Percentiles rank a stretch among this genome's conserved stretches.
Evolutionary conservation across 2,797 vertebrate species (phyloP).

Genomic region (Antrozous pallidus): DNA sequence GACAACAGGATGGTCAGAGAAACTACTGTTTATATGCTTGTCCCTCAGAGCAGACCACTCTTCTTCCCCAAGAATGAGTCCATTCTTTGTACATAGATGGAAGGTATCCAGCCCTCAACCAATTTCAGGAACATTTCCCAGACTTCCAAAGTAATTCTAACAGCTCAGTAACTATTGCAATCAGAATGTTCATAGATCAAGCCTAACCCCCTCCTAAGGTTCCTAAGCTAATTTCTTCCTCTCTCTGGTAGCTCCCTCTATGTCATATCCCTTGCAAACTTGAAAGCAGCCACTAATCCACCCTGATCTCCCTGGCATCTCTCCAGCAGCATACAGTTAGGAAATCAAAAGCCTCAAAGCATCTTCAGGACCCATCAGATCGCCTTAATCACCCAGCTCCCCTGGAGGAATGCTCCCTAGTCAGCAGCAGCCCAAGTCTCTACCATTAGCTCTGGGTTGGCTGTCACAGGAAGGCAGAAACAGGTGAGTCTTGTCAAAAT

Average conservation of each 20-base stretch:
- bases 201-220: neutral
- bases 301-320: neutral
- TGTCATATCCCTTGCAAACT: neutral
- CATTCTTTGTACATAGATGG: neutral
- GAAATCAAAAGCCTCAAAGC: neutral
- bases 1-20: neutral
- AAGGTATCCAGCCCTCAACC: slow-evolving; percentile 15
- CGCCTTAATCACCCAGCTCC: neutral
- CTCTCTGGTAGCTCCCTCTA: neutral
- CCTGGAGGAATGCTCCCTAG: neutral
- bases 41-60: neutral
- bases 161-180: slow-evolving; percentile 1
- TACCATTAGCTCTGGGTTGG: neutral
- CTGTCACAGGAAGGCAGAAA: neutral
- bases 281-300: slow-evolving; percentile 22
- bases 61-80: neutral
- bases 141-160: slow-evolving; percentile 2
- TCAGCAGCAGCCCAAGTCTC: neutral
- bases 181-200: slow-evolving; percentile 29
- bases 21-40: neutral
- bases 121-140: slow-evolving; percentile 34
- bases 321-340: neutral
- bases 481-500: neutral
- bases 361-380: neutral
- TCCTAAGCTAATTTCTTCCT: neutral